A percentile compares a stretch with the other conserved stretches of the same genome.
Conservation (phyloP, 2,797 vertebrate species). For the Eidolon dupreanum region DNA sequence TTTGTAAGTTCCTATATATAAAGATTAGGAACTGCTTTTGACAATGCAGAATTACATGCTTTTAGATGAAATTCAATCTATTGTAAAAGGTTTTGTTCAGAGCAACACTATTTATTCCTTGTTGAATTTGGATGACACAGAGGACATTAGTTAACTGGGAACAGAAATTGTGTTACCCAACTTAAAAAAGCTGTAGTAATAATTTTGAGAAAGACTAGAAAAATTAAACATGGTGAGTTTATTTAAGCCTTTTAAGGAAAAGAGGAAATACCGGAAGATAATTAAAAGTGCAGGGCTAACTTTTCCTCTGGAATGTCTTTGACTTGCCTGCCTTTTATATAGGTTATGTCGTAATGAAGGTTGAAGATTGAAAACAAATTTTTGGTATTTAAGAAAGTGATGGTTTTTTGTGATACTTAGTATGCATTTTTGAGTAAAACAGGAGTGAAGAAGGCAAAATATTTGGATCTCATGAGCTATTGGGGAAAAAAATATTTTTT, state of each 20-base stretch:
- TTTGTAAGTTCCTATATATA: conserved; percentile 84
- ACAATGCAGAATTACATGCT: conserved; percentile 85
- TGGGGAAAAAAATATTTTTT: not conserved
- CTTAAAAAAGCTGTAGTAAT: conserved; percentile 68
- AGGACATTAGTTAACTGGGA: conserved; percentile 68
- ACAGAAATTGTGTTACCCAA: conserved; percentile 55
- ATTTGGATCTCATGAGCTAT: not conserved
- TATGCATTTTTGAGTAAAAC: conserved; percentile 36
- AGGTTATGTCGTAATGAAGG: conserved; percentile 60
- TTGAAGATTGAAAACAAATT: conserved; percentile 49
- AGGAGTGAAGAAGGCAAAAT: not conserved
- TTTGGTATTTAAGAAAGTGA: conserved; percentile 39
- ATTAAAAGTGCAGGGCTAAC: conserved; percentile 68
- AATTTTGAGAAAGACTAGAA: conserved; percentile 71
- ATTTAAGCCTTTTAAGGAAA: conserved; percentile 77
- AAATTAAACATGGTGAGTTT: conserved; percentile 76
- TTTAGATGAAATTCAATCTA: conserved; percentile 87
- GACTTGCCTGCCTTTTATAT: conserved; percentile 55
- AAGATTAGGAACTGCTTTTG: conserved; percentile 86
- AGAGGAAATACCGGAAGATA: conserved; percentile 76
- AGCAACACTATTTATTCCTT: conserved; percentile 80
- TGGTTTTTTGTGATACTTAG: conserved; percentile 22
- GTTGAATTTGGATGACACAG: conserved; percentile 79
- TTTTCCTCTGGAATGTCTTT: conserved; percentile 68
- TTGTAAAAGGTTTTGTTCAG: conserved; percentile 82